Conservation (phyloP, 2,797 vertebrate species). For the Danio choprae region DNA sequence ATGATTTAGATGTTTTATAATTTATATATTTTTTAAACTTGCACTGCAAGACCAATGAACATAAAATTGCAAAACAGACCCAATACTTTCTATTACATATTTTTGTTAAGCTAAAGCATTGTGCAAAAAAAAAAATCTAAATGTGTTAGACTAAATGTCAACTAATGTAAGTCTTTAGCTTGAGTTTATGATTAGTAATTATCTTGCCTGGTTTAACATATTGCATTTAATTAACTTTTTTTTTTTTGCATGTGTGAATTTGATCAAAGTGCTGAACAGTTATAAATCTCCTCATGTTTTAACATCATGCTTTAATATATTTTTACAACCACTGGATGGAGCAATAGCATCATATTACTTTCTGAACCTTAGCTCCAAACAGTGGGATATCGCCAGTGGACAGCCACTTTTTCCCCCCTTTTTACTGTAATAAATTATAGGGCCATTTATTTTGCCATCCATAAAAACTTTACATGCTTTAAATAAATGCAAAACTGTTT, state of each 20-base stretch:
- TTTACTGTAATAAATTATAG: too few species aligned
- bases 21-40: too few species aligned
- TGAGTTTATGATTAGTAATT: too few species aligned
- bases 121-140: not conserved
- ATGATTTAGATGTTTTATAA: too few species aligned
- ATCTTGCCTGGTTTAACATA: too few species aligned
- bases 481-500: too few species aligned
- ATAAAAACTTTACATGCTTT: not conserved
- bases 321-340: slow-evolving; percentile 36
- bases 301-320: not conserved
- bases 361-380: not conserved
- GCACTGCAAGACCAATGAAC: too few species aligned
- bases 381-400: not conserved
- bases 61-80: not conserved
- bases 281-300: not conserved
- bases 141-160: too few species aligned
- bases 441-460: not conserved
- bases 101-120: not conserved
- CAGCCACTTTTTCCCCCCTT: not conserved
- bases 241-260: not conserved
- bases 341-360: slow-evolving; percentile 23
- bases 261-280: not conserved
- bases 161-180: not conserved
- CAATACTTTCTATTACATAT: not conserved
- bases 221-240: not conserved